phyloP scores from a whole-genome alignment of 2,888 invertebrate species.

The Geotrupes spiniger region DNA sequence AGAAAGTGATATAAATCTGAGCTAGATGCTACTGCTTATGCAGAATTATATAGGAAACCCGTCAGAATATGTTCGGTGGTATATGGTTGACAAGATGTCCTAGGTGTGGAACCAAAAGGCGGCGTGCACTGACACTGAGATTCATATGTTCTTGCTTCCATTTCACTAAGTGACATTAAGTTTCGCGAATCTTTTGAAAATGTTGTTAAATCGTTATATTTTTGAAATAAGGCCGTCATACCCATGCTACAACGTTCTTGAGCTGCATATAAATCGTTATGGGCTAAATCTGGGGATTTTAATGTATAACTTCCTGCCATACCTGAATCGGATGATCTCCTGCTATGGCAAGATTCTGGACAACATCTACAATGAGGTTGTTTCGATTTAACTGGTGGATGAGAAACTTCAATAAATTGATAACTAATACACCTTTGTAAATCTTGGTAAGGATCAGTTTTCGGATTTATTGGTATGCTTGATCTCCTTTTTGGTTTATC shows the following conservation, averaged over 20 bases:
- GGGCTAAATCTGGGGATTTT: slow-evolving; percentile 65
- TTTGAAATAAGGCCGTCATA: slow-evolving; percentile 35
- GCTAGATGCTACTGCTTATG: slow-evolving; percentile 54
- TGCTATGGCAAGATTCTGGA: slow-evolving; percentile 49
- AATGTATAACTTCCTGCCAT: slow-evolving; percentile 80
- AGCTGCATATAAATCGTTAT: slow-evolving; percentile 31
- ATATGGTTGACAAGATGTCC: slow-evolving; percentile 62
- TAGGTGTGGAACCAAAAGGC: slow-evolving; percentile 70
- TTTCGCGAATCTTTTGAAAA: slow-evolving; percentile 33
- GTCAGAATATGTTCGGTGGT: slow-evolving; percentile 57
- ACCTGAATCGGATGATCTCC: slow-evolving; percentile 78
- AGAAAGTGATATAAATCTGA: slow-evolving; percentile 47
- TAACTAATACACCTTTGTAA: slow-evolving; percentile 54
- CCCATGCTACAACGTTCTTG: slow-evolving; percentile 37
- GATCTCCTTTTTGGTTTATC: slow-evolving; percentile 55
- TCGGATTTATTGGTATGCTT: slow-evolving; percentile 40
- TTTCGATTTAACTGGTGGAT: slow-evolving; percentile 8
- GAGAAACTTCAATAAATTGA: slow-evolving; percentile 47
- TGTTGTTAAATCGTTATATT: slow-evolving; percentile 33
- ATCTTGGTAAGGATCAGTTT: slow-evolving; percentile 27
- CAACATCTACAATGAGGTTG: slow-evolving; percentile 19
- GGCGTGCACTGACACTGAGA: slow-evolving; percentile 71
- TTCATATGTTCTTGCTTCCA: slow-evolving; percentile 61
- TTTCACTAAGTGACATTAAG: slow-evolving; percentile 55
- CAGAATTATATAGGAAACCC: slow-evolving; percentile 52